phyloP scores from a whole-genome alignment of 2,888 invertebrate species.

The Epirrhoe tristata region DNA sequence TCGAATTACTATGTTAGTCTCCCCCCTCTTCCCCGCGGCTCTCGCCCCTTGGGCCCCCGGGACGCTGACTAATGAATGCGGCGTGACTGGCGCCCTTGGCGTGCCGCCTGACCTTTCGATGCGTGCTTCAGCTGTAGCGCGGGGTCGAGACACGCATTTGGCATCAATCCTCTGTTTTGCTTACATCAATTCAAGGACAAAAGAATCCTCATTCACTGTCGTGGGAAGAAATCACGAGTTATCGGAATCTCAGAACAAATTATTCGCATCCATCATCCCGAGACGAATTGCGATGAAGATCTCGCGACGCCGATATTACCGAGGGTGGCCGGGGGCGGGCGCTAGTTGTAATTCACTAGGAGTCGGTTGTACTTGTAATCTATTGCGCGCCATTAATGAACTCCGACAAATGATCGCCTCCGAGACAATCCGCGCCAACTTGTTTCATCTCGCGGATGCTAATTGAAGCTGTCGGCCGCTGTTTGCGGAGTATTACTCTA shows the following conservation, averaged over 20 bases:
- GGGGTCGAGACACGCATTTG: background rate
- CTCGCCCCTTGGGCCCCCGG: background rate
- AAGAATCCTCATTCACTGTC: background rate
- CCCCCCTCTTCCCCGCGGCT: background rate
- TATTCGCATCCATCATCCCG: slow-evolving; percentile 2
- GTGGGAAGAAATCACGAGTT: background rate
- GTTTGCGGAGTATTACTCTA: slow-evolving; percentile 18
- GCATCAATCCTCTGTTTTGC: background rate
- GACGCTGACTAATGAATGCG: slow-evolving; percentile 15
- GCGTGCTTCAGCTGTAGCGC: slow-evolving; percentile 9
- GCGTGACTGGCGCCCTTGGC: slow-evolving; percentile 22
- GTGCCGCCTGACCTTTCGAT: slow-evolving; percentile 8
- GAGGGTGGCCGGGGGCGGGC: background rate
- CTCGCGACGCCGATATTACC: slow-evolving; percentile 7
- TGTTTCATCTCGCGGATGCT: slow-evolving; percentile 21
- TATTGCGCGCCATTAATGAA: slow-evolving; percentile 19
- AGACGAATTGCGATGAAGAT: background rate
- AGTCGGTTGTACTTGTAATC: slow-evolving; percentile 23
- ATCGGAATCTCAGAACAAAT: background rate
- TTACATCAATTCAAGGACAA: background rate
- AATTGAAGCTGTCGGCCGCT: slow-evolving; percentile 20
- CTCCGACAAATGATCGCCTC: slow-evolving; percentile 25
- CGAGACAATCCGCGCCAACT: slow-evolving; percentile 18
- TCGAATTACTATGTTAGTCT: slow-evolving; percentile 21
- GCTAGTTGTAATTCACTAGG: slow-evolving; percentile 15